Evolutionary conservation across 2,888 invertebrate genomes (phyloP), one percentile per base, ranked within the genome.

Genomic region (Heliconius sara): DNA sequence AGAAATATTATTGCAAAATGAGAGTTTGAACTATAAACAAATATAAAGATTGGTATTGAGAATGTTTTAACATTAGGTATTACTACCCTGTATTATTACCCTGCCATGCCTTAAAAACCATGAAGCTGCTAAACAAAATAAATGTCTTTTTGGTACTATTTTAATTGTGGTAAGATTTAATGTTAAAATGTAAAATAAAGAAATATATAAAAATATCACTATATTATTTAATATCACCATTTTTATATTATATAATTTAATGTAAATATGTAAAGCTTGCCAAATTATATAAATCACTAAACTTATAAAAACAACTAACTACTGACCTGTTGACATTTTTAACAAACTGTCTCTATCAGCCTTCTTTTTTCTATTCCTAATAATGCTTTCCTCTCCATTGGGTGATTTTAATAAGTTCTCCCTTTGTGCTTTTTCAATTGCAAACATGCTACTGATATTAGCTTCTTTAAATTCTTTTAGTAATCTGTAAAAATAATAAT

Each of bases 401-500:
- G 95, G 92, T 27, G 91, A 84, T 79, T 91, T 92, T 83, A 98
- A 92, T 27, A 98, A 91, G 84, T 98, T 97, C 52, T 97, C 96
- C 84, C 97, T 96, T 83, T 97, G 96, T 7, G 96, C 96, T 88
- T 97, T 97, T 85, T 98, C 97, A 84, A 98, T 97, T 76, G 97
- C 96, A 87, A 97, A 95, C 96, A 98, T 96, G 81, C 97, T 97
- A 67, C 96, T 96, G 70, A 98, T 96, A 88, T 98, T 98, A 0
- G 98, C 98, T 86, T 97, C 97, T 86, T 97, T 97, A 88, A 98
- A 98, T 81, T 97, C 96, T 86, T 97, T 96, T 85, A 97, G 91
- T 3, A 97, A 96, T 84, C 97, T 96, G 89, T 10, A 39, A 67
- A 39, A 16, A 67, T 39, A 9, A 22, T 60, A 90, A 88, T 25